Percentiles rank a stretch among this genome's conserved stretches.
Conservation (phyloP, 30 jellyfish, hydroid and myxozoan species). For the Turritopsis dohrnii region DNA sequence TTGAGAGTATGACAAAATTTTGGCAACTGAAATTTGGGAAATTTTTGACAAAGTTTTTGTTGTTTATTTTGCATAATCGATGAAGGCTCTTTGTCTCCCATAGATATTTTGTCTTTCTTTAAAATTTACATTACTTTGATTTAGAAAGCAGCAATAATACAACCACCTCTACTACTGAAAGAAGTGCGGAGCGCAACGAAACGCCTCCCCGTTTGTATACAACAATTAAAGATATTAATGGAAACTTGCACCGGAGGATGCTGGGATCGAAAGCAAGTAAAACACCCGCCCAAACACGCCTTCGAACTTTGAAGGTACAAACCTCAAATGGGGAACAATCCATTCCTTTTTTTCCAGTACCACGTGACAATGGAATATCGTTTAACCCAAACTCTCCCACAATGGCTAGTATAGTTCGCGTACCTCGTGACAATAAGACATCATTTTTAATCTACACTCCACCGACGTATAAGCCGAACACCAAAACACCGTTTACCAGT, state of each 20-base stretch:
- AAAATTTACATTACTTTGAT: no score
- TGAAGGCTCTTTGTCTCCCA: not conserved
- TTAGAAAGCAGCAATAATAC: not conserved
- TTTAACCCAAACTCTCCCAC: not conserved
- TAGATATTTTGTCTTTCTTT: no score
- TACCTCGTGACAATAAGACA: conserved; percentile 21
- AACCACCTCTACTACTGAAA: not conserved
- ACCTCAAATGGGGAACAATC: not conserved
- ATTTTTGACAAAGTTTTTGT: no score
- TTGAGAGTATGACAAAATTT: no score
- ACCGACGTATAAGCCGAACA: conserved; percentile 3
- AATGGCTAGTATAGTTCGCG: not conserved
- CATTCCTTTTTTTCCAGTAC: not conserved
- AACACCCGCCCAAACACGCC: not conserved
- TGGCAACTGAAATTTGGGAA: no score
- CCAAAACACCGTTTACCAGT: not conserved
- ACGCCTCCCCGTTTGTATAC: not conserved
- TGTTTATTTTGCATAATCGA: not conserved
- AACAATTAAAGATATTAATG: not conserved
- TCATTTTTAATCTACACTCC: conserved; percentile 14
- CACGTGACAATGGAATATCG: not conserved
- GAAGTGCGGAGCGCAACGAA: not conserved
- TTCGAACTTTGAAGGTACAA: not conserved
- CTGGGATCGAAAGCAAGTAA: not conserved
- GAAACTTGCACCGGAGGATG: not conserved